Evolutionary conservation across 2,113 vertebrate species (phyloP).

Genomic region (Xyliphius kryptos): DNA sequence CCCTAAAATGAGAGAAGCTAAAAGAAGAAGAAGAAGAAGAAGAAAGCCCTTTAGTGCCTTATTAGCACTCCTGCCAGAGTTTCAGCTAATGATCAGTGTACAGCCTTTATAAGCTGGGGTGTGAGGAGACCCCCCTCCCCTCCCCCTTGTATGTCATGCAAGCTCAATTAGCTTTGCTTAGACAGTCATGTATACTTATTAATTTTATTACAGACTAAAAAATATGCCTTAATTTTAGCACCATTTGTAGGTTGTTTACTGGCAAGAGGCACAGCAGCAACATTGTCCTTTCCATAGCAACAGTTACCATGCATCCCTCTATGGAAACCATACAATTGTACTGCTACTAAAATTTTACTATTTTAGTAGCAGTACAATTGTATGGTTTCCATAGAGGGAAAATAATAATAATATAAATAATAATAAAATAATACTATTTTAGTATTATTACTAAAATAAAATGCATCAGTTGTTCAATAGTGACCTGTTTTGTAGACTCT

Average conservation of each 20-base stretch:
- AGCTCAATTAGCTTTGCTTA: too few relatives aligned
- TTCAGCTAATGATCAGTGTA: too few relatives aligned
- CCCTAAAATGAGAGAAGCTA: too few relatives aligned
- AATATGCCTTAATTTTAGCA: slow-evolving; percentile 55
- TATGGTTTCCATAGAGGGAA: slow-evolving; percentile 52
- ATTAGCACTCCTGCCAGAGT: too few relatives aligned
- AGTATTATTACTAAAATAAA: too few relatives aligned
- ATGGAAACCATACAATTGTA: slow-evolving; percentile 53
- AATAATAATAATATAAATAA: too few relatives aligned
- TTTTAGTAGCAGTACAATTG: slow-evolving; percentile 38
- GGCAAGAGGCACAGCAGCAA: slow-evolving; percentile 57
- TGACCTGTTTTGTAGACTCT: slow-evolving; percentile 33
- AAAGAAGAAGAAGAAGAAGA: too few relatives aligned
- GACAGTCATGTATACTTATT: slow-evolving; percentile 53
- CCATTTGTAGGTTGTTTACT: slow-evolving; percentile 52
- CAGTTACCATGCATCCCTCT: slow-evolving; percentile 65
- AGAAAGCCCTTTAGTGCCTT: too few relatives aligned
- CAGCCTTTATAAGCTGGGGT: too few relatives aligned
- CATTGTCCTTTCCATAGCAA: slow-evolving; percentile 64
- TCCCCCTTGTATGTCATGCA: too few relatives aligned
- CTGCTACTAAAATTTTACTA: slow-evolving; percentile 17
- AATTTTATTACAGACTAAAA: slow-evolving; percentile 57
- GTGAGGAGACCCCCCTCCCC: too few relatives aligned
- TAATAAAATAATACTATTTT: too few relatives aligned
- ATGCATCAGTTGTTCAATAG: neutral